These are phyloP conservation scores for Steromphala cineraria DNA, from an alignment of 2,888 invertebrate species.

Conservation along the genomic window DNA sequence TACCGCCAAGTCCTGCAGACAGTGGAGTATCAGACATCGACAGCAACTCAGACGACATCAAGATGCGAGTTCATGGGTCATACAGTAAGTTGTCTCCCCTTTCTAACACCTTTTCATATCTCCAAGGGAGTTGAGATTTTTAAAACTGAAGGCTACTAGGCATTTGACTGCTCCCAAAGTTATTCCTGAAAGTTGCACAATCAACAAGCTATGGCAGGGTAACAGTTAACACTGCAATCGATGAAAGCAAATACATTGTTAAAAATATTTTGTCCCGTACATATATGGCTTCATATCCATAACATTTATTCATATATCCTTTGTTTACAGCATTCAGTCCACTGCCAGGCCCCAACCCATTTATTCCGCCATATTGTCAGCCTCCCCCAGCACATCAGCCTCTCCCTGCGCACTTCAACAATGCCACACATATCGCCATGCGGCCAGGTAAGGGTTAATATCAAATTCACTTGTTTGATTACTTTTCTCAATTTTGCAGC, in stretches of 20 bases:
- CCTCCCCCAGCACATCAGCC: constrained; percentile 70
- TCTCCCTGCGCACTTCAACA: constrained; percentile 66
- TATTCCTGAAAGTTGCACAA: too few species aligned
- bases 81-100: constrained; percentile 9
- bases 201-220: too few species aligned
- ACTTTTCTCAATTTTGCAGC: too few species aligned
- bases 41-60: constrained; percentile 91
- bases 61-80: constrained; percentile 77
- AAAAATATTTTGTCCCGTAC: too few species aligned
- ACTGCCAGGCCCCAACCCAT: constrained; percentile 25
- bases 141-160: too few species aligned
- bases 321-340: constrained; percentile 47
- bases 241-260: too few species aligned
- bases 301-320: background rate
- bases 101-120: too few species aligned
- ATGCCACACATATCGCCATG: constrained; percentile 67
- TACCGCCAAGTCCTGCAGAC: constrained; percentile 97
- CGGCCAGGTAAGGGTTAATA: constrained; percentile 60
- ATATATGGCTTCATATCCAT: background rate
- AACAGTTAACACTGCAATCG: too few species aligned
- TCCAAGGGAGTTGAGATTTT: background rate
- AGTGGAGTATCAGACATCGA: constrained; percentile 98
- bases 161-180: too few species aligned
- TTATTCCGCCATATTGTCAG: constrained; percentile 56
- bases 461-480: background rate